Evolutionary conservation across 2,797 vertebrate species (phyloP), one percentile per base, ranked within the genome.

Genomic region (Antennarius maculatus): DNA sequence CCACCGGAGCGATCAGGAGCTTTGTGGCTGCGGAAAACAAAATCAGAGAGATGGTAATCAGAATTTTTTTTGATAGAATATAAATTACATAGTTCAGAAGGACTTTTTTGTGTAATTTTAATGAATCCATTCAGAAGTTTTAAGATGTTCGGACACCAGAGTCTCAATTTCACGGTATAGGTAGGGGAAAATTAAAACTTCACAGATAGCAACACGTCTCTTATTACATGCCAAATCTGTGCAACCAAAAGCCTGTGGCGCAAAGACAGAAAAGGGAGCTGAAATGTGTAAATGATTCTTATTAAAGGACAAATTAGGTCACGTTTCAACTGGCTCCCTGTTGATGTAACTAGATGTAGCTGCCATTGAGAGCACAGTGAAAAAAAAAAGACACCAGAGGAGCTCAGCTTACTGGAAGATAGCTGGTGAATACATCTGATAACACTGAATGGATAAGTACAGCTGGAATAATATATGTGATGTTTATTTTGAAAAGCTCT

Each of bases 1-100:
- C 95, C 85, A 97, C 76, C 29, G 97, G 97, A 66, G 96, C 95
- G 77, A 99, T 90, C 73, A 98, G 91, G 81, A 99, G 84, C 88
- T 99, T 99, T 85, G 96, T 94, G 84, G 94, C 97, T 99, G 93
- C 72, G 93, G 17, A 71, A 50, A 7, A 52, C 23, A 41, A 5
- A n/a, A 60, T 17, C 16, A 58, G 37, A 60, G 54, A 2, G 29
- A 67, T 34, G 23, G 54, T 42, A 54, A 65, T 39, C 60, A 54
- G 53, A 29, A 56, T 45, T 23, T 1, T 23, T 23, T 23, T 23
- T 1, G 23, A 41, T 13, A 62, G 17, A 31, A 41, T 2, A 29
- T 16, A 67, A 60, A 58, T 17, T 14, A 18, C 17, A 42, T 17
- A 2, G 57, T 54, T 76, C 5, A 61, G 70, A 62, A 60, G 50